Evolutionary conservation across 2,888 invertebrate species (phyloP), one percentile per base, ranked within the genome.

Genomic region (Rhagophthalmus giganteus): DNA sequence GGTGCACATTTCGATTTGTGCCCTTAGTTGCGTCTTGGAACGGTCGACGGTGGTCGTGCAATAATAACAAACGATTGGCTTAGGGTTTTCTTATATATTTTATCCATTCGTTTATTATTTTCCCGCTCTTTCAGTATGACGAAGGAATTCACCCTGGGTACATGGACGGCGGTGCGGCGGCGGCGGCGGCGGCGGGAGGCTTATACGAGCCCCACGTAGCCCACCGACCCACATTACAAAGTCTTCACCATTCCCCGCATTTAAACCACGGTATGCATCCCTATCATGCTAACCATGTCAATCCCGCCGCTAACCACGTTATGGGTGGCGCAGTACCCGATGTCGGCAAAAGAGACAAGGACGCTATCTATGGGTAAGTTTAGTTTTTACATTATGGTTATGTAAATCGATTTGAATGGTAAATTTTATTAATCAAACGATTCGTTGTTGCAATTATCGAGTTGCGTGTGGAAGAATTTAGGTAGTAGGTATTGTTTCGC

Each of bases 311-410:
- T 72, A 87, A 91, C 81, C 92, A 91, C 79, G 90, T 91, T 75
- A 84, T 90, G 81, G 87, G 88, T 79, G 78, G 79, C 72, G 78
- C 81, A 61, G 83, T 84, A 56, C 92, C 93, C 69, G 92, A 94
- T 78, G 93, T 93, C 69, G 93, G 93, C 80, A 96, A 96, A 82
- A 83, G 96, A 75, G 96, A 96, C 83, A 96, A 95, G 83, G 95
- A 96, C 83, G 94, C 95, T 74, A 95, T 96, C 77, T 96, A 96
- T 81, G 94, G 95, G 96, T 96, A 84, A 90, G 93, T 85, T 26
- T 20, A n/a, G n/a, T n/a, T n/a, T n/a, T n/a, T n/a, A n/a, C n/a
- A n/a, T n/a, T n/a, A n/a, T n/a, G n/a, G n/a, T n/a, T n/a, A n/a
- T n/a, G n/a, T n/a, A n/a, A n/a, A n/a, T n/a, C n/a, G n/a, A n/a